These are phyloP conservation scores for Lipophrys pholis DNA, from an alignment of 2,113 vertebrate species.

Conservation along the genomic window DNA sequence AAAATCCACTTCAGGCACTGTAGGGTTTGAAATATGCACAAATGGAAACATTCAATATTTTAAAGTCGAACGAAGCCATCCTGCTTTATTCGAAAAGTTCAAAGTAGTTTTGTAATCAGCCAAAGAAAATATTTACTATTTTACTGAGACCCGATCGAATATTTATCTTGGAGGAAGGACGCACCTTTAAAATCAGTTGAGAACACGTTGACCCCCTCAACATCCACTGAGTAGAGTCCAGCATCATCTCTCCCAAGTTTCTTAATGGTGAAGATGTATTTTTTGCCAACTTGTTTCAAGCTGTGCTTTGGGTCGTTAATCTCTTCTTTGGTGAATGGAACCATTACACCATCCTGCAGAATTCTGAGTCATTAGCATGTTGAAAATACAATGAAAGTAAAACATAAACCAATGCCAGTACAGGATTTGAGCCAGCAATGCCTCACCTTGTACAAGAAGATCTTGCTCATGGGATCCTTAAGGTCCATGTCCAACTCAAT, in stretches of 20 bases:
- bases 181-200: constrained; percentile 88
- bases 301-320: constrained; percentile 75
- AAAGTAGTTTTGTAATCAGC: too few relatives aligned
- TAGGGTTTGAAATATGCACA: constrained; percentile 24
- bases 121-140: too few relatives aligned
- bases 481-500: constrained; percentile 91
- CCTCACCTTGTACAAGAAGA: constrained; percentile 92
- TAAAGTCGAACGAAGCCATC: too few relatives aligned
- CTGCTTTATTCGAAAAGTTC: too few relatives aligned
- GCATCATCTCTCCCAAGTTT: constrained; percentile 86
- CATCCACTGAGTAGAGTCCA: constrained; percentile 90
- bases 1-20: constrained; percentile 87
- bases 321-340: constrained; percentile 76
- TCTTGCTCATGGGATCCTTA: constrained; percentile 84
- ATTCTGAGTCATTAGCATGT: background rate
- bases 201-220: constrained; percentile 88
- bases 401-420: rapidly evolving
- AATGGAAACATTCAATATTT: too few relatives aligned
- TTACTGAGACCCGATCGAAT: background rate
- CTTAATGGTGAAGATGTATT: constrained; percentile 85
- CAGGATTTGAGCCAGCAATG: background rate
- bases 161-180: background rate
- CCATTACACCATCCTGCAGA: constrained; percentile 86
- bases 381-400: background rate
- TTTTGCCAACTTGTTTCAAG: constrained; percentile 86